Evolutionary conservation across 2,113 vertebrate species (phyloP).

Genomic region (Lampris megalopsis): DNA sequence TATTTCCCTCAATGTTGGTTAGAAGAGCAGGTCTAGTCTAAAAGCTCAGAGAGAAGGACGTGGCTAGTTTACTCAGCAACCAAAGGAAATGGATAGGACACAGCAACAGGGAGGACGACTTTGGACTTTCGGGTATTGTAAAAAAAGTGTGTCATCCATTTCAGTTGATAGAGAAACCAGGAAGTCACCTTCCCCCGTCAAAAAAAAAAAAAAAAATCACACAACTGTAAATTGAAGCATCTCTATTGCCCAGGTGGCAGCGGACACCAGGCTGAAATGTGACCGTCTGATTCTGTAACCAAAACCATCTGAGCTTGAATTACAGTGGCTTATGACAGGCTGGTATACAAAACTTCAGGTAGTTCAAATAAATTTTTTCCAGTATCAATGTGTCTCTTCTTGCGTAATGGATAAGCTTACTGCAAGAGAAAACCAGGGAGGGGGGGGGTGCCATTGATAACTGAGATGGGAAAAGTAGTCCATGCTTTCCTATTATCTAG

Average conservation of each 20-base stretch:
- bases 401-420: no score
- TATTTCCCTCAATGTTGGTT: constrained; percentile 41
- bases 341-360: constrained; percentile 30
- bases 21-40: constrained; percentile 51
- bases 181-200: constrained; percentile 41
- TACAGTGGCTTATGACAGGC: constrained; percentile 10
- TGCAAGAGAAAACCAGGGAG: no score
- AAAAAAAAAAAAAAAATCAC: constrained; percentile 25
- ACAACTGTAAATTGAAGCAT: constrained; percentile 36
- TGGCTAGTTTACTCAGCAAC: constrained; percentile 43
- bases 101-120: background rate
- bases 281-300: constrained; percentile 9
- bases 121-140: background rate
- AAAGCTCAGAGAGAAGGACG: constrained; percentile 46
- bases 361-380: background rate
- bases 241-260: constrained; percentile 49
- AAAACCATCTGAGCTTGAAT: background rate
- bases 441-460: no score
- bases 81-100: constrained; percentile 40
- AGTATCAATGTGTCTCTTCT: no score
- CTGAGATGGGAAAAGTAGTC: no score
- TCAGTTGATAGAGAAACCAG: constrained; percentile 62
- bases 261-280: constrained; percentile 60
- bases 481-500: no score
- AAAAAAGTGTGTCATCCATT: constrained; percentile 21